Evolutionary conservation across 2,888 invertebrate genomes (phyloP), one percentile per base, ranked within the genome.

Genomic region (Drosophila recens): DNA sequence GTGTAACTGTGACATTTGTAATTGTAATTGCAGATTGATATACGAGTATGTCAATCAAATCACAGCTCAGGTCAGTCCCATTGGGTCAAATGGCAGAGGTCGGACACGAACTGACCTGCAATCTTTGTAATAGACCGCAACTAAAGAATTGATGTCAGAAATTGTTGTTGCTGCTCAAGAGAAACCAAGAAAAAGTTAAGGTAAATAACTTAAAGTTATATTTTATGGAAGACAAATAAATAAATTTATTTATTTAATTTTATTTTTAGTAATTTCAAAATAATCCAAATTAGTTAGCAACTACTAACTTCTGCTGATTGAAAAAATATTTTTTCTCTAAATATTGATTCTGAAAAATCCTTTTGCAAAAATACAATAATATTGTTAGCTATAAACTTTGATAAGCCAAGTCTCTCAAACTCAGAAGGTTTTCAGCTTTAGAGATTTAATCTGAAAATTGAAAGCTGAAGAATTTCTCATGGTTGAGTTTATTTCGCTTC

Each of bases 31-130:
- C 58, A 49, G n/a, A 38, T 49, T 30, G 58, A 51, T 42, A 51
- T 42, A 9, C 42, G 46, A 52, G 45, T 63, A 48, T 72, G 67
- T 72, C 78, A 80, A 79, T 80, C 77, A 77, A 72, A 58, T 57
- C 43, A 15, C 67, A 45, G 27, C 33, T 23, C 40, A 42, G 46
- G 34, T 42, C 72, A 67, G 49, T 34, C 23, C 38, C 20, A 27
- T 27, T 38, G n/a, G 43, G 20, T 27, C 70, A 64, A 82, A 76
- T 76, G 82, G 61, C 85, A 85, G 82, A 85, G 88, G 79, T 85
- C 69, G 34, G 11, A 15, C 68, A 67, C 59, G 34, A 53, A 40
- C 10, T 67, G 78, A 84, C 66, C 61, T 63, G 33, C 33, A 58
- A 64, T 27, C 15, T 34, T 66, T 38, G 17, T 58, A 33, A 51